Percentiles rank a stretch among this genome's conserved stretches.
Conservation (phyloP, 2,888 invertebrate species). For the Thereva nobilitata region DNA sequence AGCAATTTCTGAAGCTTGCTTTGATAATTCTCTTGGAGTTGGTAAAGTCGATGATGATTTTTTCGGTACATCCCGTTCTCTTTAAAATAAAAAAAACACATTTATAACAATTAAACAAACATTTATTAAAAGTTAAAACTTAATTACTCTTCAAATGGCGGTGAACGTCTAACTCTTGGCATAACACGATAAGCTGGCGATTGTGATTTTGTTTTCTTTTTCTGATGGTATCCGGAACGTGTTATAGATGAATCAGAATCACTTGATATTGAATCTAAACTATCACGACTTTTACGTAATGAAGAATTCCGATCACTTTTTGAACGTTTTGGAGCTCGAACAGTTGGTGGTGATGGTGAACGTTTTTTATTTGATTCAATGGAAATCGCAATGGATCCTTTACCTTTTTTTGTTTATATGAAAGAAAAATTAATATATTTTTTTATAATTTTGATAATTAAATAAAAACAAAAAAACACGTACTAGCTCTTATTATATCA, state of each 20-base stretch:
- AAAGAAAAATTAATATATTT: slow-evolving; percentile 10
- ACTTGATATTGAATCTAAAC: slow-evolving; percentile 49
- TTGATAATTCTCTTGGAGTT: slow-evolving; percentile 54
- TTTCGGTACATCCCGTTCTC: slow-evolving; percentile 17
- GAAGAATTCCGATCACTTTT: slow-evolving; percentile 22
- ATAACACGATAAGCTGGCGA: slow-evolving; percentile 47
- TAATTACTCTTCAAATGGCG: slow-evolving; percentile 45
- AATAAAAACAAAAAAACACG: slow-evolving; percentile 10
- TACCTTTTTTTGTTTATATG: slow-evolving; percentile 42
- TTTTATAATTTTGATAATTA: slow-evolving; percentile 3
- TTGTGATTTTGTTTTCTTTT: slow-evolving; percentile 44
- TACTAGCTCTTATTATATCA: slow-evolving; percentile 38
- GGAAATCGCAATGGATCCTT: slow-evolving; percentile 32
- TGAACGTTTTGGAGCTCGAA: slow-evolving; percentile 58
- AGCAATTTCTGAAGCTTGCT: slow-evolving; percentile 54
- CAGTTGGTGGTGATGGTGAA: slow-evolving; percentile 62
- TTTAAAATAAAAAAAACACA: slow-evolving; percentile 4
- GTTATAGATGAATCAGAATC: slow-evolving; percentile 50
- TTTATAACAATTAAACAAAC: slow-evolving; percentile 2
- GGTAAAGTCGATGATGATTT: slow-evolving; percentile 44
- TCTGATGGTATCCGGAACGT: slow-evolving; percentile 13
- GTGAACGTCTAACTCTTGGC: slow-evolving; percentile 48
- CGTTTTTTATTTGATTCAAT: slow-evolving; percentile 47
- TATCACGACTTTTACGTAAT: slow-evolving; percentile 41
- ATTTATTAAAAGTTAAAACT: slow-evolving; percentile 4